phyloP scores from a whole-genome alignment of 2,888 invertebrate species.

The Ophioninae sp. region DNA sequence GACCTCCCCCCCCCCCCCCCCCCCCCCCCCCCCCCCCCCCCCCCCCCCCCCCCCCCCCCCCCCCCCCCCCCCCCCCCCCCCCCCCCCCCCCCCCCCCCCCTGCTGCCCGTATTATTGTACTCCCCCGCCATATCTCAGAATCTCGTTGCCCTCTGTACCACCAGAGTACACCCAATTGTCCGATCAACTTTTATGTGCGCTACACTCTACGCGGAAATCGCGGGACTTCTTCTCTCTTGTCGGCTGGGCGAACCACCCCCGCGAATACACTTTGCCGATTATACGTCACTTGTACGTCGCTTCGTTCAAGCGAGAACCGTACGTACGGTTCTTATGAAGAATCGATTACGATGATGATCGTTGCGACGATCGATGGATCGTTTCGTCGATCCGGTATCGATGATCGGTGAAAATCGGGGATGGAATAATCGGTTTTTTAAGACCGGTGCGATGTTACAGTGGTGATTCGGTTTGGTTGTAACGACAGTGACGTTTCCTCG shows the following conservation, averaged over 20 bases:
- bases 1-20: background rate
- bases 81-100: background rate
- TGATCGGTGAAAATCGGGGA: too few relatives aligned
- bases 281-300: background rate
- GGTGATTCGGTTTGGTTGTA: too few relatives aligned
- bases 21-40: background rate
- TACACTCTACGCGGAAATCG: background rate
- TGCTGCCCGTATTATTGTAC: constrained; percentile 17
- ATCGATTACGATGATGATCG: too few relatives aligned
- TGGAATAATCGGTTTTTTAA: too few relatives aligned
- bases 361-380: too few relatives aligned
- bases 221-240: background rate
- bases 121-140: constrained; percentile 36
- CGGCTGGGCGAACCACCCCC: background rate
- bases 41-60: constrained; percentile 15
- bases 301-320: too few relatives aligned
- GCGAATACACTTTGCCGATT: background rate
- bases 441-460: too few relatives aligned
- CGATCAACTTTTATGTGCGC: constrained; percentile 27
- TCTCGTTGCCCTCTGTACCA: constrained; percentile 37
- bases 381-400: too few relatives aligned
- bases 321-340: too few relatives aligned
- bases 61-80: background rate
- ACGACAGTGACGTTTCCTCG: background rate
- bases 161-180: constrained; percentile 25